These are phyloP conservation scores for Phainopepla nitens DNA, from an alignment of 2,113 vertebrate species.

Conservation along the genomic window DNA sequence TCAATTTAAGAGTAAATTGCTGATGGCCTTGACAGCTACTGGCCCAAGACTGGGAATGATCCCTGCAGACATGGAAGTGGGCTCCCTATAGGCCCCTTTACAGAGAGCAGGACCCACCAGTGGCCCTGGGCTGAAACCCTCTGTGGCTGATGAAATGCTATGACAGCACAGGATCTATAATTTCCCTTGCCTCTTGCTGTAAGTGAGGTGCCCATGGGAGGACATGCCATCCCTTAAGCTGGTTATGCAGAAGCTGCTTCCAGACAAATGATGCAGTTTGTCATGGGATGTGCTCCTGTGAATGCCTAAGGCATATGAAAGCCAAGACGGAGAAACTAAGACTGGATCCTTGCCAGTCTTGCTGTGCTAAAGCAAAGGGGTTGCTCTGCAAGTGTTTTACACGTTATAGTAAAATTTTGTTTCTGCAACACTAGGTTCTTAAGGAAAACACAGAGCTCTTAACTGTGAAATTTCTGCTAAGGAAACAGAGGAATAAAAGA, in stretches of 20 bases:
- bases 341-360: background rate
- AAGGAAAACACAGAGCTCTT: background rate
- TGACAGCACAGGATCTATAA: background rate
- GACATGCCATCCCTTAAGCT: background rate
- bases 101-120: background rate
- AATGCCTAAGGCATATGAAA: background rate
- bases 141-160: background rate
- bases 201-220: background rate
- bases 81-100: accelerated
- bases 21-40: background rate
- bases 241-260: background rate
- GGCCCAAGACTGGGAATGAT: background rate
- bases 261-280: background rate
- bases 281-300: background rate
- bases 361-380: background rate
- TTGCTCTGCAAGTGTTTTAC: background rate
- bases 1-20: background rate
- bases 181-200: background rate
- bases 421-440: background rate
- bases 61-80: background rate
- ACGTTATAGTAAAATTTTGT: background rate
- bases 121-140: background rate
- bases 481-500: background rate
- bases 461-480: background rate
- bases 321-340: background rate